Evolutionary conservation across 1,140 invertebrate genomes (phyloP), one percentile per base, ranked within the genome.

Genomic region (Drosophila triauraria): DNA sequence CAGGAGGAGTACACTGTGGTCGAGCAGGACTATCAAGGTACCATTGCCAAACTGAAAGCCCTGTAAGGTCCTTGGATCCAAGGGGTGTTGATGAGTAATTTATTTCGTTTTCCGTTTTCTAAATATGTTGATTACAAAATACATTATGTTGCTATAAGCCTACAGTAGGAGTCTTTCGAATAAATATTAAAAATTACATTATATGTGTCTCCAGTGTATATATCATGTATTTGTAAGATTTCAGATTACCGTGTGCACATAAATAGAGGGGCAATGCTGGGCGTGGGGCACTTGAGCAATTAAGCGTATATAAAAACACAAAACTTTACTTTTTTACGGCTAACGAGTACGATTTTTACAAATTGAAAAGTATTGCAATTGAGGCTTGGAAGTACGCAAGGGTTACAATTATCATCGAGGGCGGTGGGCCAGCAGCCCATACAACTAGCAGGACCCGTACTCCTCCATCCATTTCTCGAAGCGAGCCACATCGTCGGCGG

Each of bases 381-480:
- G 44, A 63, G 47, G 40, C 75, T 74, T 87, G 83, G 84, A 87
- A 88, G 84, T 87, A 88, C 77, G 67, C 69, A 70, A 77, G 46
- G 62, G 78, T 54, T 47, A 67, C 68, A 58, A 58, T 76, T 43
- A 58, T 76, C 50, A 72, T 71, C 51, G 32, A 17, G 35, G 57
- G 57, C 80, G 84, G 67, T 80, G 80, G 46, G 56, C 51, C 44
- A 84, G 78, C 81, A 88, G 67, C 50, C 75, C 84, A 46, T 90
- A 88, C 81, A 85, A 90, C 85, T 92, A 92, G 82, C 91, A 92
- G 64, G 98, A 98, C 53, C 98, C 98, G 93, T 98, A 99, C 93
- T 99, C 97, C 72, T 95, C 95, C 97, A 99, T 99, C 99, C 99
- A 99, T 82, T 96, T 96, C 85, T 98, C 96, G 94, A 99, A 99